A percentile compares a stretch with the other conserved stretches of the same genome.
Conservation (phyloP, 1,140 invertebrate species). For the Macrocentrus cingulum region DNA sequence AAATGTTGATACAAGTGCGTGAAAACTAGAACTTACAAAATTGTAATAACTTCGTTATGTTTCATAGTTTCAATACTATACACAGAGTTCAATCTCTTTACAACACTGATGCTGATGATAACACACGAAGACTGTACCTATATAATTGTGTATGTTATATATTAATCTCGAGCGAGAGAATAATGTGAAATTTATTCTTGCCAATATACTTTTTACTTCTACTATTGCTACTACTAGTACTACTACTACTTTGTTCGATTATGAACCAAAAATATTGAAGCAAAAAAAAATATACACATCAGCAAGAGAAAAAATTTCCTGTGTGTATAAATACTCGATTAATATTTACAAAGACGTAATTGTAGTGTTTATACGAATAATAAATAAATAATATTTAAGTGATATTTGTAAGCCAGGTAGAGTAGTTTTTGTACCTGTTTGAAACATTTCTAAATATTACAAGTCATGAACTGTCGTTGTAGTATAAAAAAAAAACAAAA, state of each 20-base stretch:
- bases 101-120: neutral
- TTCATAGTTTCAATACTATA: neutral
- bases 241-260: neutral
- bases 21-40: neutral
- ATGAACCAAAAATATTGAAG: neutral
- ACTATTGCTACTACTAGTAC: too few species aligned
- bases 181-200: neutral
- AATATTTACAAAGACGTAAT: neutral
- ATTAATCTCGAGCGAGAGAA: neutral
- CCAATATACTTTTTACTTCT: too few species aligned
- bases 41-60: neutral
- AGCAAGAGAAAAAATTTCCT: neutral
- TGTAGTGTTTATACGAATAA: neutral
- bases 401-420: conserved; percentile 38
- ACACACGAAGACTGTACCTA: neutral
- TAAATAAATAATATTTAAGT: conserved; percentile 11
- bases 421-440: conserved; percentile 54
- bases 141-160: neutral
- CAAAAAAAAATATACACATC: neutral
- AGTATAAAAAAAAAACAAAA: conserved; percentile 39
- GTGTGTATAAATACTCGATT: neutral
- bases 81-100: neutral
- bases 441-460: conserved; percentile 50
- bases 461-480: conserved; percentile 39
- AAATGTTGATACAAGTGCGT: neutral